Conservation (phyloP, 2,888 invertebrate species). For the Neocrepidodera transversa region DNA sequence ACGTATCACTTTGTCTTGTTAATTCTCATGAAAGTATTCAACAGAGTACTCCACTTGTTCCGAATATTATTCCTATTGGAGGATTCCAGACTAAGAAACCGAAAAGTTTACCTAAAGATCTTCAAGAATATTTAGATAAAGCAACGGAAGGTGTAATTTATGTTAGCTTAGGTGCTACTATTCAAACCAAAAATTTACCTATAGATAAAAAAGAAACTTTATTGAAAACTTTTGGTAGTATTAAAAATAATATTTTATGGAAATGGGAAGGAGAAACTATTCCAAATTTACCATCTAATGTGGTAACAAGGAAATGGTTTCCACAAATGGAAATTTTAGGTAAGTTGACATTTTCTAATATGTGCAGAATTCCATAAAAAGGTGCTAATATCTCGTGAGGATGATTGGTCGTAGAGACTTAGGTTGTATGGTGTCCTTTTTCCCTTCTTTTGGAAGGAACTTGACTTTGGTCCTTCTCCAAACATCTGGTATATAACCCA, state of each 20-base stretch:
- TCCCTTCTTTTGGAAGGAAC: too few relatives aligned
- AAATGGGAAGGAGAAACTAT: conserved; percentile 70
- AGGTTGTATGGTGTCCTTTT: too few relatives aligned
- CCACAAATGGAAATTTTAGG: conserved; percentile 64
- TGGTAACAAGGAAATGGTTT: conserved; percentile 69
- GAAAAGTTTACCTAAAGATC: conserved; percentile 44
- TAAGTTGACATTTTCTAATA: conserved; percentile 17
- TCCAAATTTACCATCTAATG: conserved; percentile 64
- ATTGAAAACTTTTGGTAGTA: conserved; percentile 64
- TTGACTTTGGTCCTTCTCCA: too few relatives aligned
- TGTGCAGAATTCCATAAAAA: too few relatives aligned
- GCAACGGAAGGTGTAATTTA: conserved; percentile 60
- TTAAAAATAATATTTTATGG: conserved; percentile 72
- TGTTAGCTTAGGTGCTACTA: conserved; percentile 68
- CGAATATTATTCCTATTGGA: conserved; percentile 66
- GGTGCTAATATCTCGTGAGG: too few relatives aligned
- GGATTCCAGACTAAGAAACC: conserved; percentile 60
- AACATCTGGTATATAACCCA: too few relatives aligned
- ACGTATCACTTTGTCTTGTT: conserved; percentile 49
- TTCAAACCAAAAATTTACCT: conserved; percentile 64
- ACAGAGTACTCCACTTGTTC: conserved; percentile 61
- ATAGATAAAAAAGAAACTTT: conserved; percentile 63
- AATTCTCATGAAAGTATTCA: conserved; percentile 63
- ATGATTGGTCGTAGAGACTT: too few relatives aligned
- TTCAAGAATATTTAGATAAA: conserved; percentile 42